Conservation (phyloP, 2,113 vertebrate genomes). For the Notothenia rossii region DNA sequence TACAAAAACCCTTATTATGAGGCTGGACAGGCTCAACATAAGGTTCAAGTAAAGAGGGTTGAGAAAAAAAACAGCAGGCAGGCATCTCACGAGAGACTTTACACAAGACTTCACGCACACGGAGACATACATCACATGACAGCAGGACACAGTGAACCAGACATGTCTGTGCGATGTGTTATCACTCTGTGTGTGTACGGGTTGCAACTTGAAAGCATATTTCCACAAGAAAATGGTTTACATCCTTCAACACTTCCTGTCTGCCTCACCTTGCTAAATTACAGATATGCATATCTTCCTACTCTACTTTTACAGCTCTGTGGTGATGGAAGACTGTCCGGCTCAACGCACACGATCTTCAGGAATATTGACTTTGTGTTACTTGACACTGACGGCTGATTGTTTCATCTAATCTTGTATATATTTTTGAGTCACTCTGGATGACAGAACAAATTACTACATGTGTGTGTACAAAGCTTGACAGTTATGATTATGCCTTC, state of each 20-base stretch:
- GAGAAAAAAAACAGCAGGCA: background rate
- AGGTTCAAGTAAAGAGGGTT: slow-evolving; percentile 28
- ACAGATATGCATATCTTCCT: slow-evolving; percentile 19
- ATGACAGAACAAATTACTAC: slow-evolving; percentile 12
- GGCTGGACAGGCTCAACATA: slow-evolving; percentile 20
- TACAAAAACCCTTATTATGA: slow-evolving; percentile 27
- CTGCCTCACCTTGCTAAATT: slow-evolving; percentile 46
- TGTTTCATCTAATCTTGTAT: background rate
- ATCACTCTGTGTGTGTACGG: slow-evolving; percentile 1
- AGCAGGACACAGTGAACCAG: slow-evolving; percentile 42
- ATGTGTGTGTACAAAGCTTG: slow-evolving; percentile 7
- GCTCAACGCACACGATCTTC: background rate
- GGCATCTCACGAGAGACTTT: slow-evolving; percentile 37
- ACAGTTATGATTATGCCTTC: slow-evolving; percentile 27
- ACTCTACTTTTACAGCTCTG: slow-evolving; percentile 26
- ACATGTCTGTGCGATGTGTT: slow-evolving; percentile 44
- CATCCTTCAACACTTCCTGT: slow-evolving; percentile 24
- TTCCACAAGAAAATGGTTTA: slow-evolving; percentile 39
- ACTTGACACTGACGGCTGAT: background rate
- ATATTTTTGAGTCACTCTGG: background rate
- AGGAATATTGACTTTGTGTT: background rate
- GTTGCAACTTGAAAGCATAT: slow-evolving; percentile 54
- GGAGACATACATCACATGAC: slow-evolving; percentile 38
- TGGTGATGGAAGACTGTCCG: background rate
- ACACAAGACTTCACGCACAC: slow-evolving; percentile 11